Evolutionary conservation across 2,113 vertebrate species (phyloP), one percentile per base, ranked within the genome.

Genomic region (Anhinga anhinga): DNA sequence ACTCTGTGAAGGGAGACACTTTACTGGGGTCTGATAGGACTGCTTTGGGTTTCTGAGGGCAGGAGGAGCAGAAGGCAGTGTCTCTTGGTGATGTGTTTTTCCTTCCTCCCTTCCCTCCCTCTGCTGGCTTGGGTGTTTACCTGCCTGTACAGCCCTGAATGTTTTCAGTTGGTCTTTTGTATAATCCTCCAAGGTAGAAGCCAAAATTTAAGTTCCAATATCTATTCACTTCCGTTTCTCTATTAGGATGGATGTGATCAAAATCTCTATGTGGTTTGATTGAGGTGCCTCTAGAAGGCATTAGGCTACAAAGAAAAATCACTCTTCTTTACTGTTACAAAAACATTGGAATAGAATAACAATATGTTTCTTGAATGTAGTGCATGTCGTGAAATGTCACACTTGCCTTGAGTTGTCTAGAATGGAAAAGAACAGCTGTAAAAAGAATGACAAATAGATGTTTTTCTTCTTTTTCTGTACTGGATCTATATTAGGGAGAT

Each of bases 321-420:
- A 58, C 17, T 95, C 44, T 80, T 83, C 21, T 86, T 92, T 90
- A 58, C 10, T 88, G 63, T 83, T 86, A 74, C 44, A 84, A 70
- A 90, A 86, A 45, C 38, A 82, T n/a, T 26, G 21, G n/a, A 70
- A 58, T 65, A 62, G 74, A 88, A 67, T 63, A 79, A 76, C 74
- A 84, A 12, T 82, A 62, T 62, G 80, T 88, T 96, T 88, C 70
- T 93, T 83, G 53, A 81, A 3, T 62, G n/a, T 90, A 74, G 76
- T 83, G 93, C 91, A 55, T 86, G 62, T n/a, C 90, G 72, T 90
- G 88, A 96, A 96, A 89, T 96, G 82, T 89, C 80, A 80, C 42
- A 88, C 61, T 94, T 96, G 49, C 92, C 73, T 96, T 88, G 86
- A 92, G 88, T 86, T 94, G 92, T 93, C 93, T 95, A 85, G 82